Percentiles rank a stretch among this genome's conserved stretches.
Conservation (phyloP, 1,140 invertebrate species). For the Aphelinus certus region DNA sequence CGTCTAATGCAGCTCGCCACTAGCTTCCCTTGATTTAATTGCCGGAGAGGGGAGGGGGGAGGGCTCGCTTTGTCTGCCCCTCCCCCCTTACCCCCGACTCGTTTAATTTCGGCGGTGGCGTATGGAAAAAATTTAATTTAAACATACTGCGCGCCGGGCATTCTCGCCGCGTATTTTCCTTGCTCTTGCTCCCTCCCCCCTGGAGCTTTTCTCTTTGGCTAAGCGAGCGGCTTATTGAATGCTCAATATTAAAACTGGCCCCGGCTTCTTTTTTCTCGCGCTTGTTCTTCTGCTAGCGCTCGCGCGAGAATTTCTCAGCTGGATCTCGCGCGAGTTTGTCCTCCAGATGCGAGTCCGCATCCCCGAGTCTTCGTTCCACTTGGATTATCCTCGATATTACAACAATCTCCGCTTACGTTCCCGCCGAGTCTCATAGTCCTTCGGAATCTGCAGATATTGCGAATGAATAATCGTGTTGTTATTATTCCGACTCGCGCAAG, state of each 20-base stretch:
- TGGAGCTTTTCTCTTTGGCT: background rate
- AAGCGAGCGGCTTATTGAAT: background rate
- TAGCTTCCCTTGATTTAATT: background rate
- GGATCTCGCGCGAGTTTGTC: no score
- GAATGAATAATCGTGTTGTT: no score
- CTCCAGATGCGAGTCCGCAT: no score
- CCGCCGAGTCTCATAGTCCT: no score
- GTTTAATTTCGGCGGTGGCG: conserved; percentile 1
- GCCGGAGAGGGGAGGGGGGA: background rate
- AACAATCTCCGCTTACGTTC: no score
- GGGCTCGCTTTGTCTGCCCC: no score
- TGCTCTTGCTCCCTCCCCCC: background rate
- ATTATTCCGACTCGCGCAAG: no score
- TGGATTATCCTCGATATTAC: no score
- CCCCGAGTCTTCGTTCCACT: no score
- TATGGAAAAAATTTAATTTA: conserved; percentile 28
- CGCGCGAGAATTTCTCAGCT: no score
- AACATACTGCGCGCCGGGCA: conserved; percentile 19
- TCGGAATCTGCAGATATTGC: no score
- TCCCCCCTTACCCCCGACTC: background rate
- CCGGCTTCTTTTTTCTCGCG: background rate
- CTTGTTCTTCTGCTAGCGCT: background rate
- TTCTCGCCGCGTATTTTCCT: conserved; percentile 8
- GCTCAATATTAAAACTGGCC: conserved; percentile 17
- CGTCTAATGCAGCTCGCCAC: background rate